Conservation (phyloP, 2,888 invertebrate genomes). For the Pachycephus smyrnensis region DNA sequence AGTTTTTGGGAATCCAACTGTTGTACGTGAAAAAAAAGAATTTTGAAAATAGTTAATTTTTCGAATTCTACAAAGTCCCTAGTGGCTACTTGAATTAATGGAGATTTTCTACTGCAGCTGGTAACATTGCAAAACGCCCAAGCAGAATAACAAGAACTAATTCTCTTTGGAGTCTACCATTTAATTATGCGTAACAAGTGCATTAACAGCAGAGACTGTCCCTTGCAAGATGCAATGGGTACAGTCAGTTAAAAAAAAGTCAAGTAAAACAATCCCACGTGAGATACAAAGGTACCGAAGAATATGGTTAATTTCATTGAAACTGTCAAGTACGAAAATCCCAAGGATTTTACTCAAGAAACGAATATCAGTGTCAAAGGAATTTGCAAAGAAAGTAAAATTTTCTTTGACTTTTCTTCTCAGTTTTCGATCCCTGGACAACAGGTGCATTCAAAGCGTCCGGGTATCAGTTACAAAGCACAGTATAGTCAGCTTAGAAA, state of each 20-base stretch:
- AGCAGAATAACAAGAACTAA: background rate
- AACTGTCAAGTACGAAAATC: background rate
- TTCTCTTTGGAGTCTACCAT: background rate
- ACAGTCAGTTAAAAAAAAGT: background rate
- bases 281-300: background rate
- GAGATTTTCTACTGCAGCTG: background rate
- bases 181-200: background rate
- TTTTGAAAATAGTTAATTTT: too few species aligned
- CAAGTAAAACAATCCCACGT: too few species aligned
- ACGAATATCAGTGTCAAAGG: background rate
- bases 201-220: background rate
- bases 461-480: slow-evolving; percentile 49
- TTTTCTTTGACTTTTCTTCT: background rate
- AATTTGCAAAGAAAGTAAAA: background rate
- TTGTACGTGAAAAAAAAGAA: too few species aligned
- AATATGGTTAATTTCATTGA: background rate
- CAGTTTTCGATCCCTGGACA: background rate
- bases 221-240: background rate
- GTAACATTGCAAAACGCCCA: background rate
- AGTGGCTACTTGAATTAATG: background rate
- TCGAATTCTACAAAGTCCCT: background rate
- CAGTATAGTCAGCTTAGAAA: slow-evolving; percentile 22
- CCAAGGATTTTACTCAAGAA: background rate
- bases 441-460: slow-evolving; percentile 28
- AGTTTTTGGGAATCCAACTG: too few species aligned